Conservation (phyloP, 1,140 invertebrate species). For the Papilio xuthus region DNA sequence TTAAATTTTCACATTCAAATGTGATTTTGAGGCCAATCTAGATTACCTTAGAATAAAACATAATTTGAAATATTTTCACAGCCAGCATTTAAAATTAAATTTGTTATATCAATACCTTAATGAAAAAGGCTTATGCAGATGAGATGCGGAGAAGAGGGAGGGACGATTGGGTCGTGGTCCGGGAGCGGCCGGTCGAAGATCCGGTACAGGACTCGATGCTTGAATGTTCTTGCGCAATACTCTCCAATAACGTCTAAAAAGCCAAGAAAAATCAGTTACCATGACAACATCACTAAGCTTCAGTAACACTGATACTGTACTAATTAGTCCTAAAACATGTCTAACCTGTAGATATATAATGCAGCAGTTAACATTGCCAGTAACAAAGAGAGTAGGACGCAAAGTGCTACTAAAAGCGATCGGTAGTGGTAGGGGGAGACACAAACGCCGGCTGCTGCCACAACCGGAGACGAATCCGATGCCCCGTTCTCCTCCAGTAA, state of each 20-base stretch:
- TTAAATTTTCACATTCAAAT: too few species aligned
- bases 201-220: slow-evolving; percentile 78
- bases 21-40: too few species aligned
- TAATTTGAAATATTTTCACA: neutral
- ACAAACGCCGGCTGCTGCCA: slow-evolving; percentile 68
- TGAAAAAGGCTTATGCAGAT: slow-evolving; percentile 83
- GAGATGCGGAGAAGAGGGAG: slow-evolving; percentile 82
- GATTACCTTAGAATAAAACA: too few species aligned
- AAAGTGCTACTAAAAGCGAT: slow-evolving; percentile 66
- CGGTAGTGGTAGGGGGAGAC: slow-evolving; percentile 72
- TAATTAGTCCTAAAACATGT: slow-evolving; percentile 3
- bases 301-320: slow-evolving; percentile 14
- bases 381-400: slow-evolving; percentile 64
- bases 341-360: slow-evolving; percentile 73
- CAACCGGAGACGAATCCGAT: slow-evolving; percentile 64
- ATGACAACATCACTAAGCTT: too few species aligned
- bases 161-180: slow-evolving; percentile 72
- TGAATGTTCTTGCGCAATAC: slow-evolving; percentile 86
- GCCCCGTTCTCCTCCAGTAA: slow-evolving; percentile 68
- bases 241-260: slow-evolving; percentile 84
- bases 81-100: slow-evolving; percentile 19
- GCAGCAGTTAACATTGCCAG: slow-evolving; percentile 72
- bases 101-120: slow-evolving; percentile 72
- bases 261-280: neutral
- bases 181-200: slow-evolving; percentile 66